Base-by-base conservation (phyloP, 2,797 vertebrate genomes). In the Periophthalmus magnuspinnatus region DNA sequence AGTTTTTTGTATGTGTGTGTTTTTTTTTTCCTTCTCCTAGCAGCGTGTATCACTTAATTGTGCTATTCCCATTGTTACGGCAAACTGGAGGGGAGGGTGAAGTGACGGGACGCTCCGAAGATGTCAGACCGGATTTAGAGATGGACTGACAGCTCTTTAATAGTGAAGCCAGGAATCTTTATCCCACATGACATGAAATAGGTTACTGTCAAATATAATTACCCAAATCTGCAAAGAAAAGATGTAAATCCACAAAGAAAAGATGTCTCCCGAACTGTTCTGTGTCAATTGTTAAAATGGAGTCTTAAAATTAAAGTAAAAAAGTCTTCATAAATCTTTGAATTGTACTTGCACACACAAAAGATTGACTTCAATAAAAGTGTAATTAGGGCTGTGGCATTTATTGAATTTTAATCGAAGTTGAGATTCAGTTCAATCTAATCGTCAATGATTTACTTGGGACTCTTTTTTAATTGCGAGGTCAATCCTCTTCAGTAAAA, bases 1-100 rank as follows among this genome's bases (percentile, higher is more conserved):
- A 0, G 8, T 55, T 56, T n/a, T n/a, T n/a, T n/a, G n/a, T n/a
- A n/a, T n/a, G n/a, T n/a, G n/a, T n/a, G n/a, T n/a, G n/a, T n/a
- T n/a, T 32, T 59, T 34, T 6, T 21, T 61, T 59, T 9, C 2
- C 63, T 74, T 62, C 64, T 74, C 48, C 59, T 59, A 67, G 45
- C 33, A 17, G 57, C 58, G 16, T 19, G 48, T 34, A 54, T 47
- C 57, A 28, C 41, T 67, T 70, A 64, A 72, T 79, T 83, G 71
- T 69, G 47, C 76, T 72, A 76, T 54, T 62, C 13, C 48, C 14
- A 7, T 66, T 79, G 22, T 77, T 47, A 63, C 65, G 76, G 16
- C 16, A 69, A 19, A 71, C 68, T n/a, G 64, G 57, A 72, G 47
- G 14, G 63, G 28, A 65, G 63, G 45, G 45, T 28, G 63, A 17